phyloP scores from a whole-genome alignment of 2,888 invertebrate species.

The Galeopsomyia nigrocyanea region DNA sequence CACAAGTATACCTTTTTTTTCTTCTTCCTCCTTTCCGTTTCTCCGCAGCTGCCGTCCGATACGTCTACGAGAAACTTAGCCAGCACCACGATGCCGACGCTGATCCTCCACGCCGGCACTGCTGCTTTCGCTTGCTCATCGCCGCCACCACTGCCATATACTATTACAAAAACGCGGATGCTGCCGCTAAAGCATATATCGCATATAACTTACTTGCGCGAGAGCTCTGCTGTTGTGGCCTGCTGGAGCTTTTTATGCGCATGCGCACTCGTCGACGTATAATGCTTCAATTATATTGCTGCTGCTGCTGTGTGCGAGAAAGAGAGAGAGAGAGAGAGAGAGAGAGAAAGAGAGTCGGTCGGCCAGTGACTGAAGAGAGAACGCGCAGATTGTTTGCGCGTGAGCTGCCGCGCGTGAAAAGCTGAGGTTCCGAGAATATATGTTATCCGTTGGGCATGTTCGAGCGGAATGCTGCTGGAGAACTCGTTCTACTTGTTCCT shows the following conservation, averaged over 20 bases:
- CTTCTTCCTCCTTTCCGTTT: not conserved
- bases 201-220: too few relatives aligned
- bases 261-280: not conserved
- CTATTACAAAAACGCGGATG: too few relatives aligned
- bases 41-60: not conserved
- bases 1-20: not conserved
- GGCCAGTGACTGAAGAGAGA: too few relatives aligned
- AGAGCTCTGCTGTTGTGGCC: too few relatives aligned
- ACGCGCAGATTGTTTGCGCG: not conserved
- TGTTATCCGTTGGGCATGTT: too few relatives aligned
- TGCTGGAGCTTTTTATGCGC: too few relatives aligned
- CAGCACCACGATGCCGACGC: not conserved
- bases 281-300: not conserved
- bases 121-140: constrained; percentile 28
- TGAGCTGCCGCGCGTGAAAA: not conserved
- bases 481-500: not conserved
- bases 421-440: too few relatives aligned
- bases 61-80: too few relatives aligned
- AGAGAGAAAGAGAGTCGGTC: too few relatives aligned
- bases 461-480: too few relatives aligned
- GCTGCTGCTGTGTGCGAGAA: not conserved
- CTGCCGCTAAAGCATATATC: not conserved
- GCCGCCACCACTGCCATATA: constrained; percentile 1
- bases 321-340: too few relatives aligned
- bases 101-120: constrained; percentile 16